These are phyloP conservation scores for Trissolcus brochymenae DNA, from an alignment of 2,888 invertebrate genomes.

Conservation along the genomic window DNA sequence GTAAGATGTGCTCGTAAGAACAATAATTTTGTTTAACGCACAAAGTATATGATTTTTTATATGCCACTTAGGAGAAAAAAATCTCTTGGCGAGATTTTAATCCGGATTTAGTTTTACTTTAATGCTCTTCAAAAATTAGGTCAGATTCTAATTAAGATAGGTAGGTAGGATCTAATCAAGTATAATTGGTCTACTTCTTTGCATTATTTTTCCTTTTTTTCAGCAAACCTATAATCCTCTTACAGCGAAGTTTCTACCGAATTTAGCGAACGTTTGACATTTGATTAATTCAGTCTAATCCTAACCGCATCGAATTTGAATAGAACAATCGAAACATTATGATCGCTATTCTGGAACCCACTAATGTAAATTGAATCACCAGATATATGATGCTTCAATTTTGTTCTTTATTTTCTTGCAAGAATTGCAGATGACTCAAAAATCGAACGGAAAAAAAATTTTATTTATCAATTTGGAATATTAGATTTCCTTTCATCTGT, in stretches of 20 bases:
- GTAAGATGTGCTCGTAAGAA: no score
- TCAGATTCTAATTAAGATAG: slow-evolving; percentile 13
- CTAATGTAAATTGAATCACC: no score
- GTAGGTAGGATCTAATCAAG: neutral
- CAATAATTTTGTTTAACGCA: no score
- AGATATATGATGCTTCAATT: no score
- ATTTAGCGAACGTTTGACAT: slow-evolving; percentile 6
- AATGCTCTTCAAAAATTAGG: slow-evolving; percentile 9
- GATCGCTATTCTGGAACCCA: neutral
- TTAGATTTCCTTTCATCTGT: no score
- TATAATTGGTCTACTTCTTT: slow-evolving; percentile 1
- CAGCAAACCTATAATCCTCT: slow-evolving; percentile 1
- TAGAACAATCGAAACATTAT: slow-evolving; percentile 2
- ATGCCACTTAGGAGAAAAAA: neutral
- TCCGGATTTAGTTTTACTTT: slow-evolving; percentile 5
- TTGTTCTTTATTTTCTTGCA: no score
- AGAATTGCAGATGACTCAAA: no score
- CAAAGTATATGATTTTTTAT: no score
- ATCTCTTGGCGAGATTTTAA: slow-evolving; percentile 3
- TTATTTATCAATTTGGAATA: no score
- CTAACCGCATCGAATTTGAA: neutral
- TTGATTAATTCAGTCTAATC: neutral
- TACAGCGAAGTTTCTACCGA: neutral
- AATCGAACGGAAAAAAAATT: no score
- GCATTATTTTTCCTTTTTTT: neutral